Percentiles rank a stretch among this genome's conserved stretches.
Conservation (phyloP, 2,113 vertebrate genomes). For the Callopanchax toddi region DNA sequence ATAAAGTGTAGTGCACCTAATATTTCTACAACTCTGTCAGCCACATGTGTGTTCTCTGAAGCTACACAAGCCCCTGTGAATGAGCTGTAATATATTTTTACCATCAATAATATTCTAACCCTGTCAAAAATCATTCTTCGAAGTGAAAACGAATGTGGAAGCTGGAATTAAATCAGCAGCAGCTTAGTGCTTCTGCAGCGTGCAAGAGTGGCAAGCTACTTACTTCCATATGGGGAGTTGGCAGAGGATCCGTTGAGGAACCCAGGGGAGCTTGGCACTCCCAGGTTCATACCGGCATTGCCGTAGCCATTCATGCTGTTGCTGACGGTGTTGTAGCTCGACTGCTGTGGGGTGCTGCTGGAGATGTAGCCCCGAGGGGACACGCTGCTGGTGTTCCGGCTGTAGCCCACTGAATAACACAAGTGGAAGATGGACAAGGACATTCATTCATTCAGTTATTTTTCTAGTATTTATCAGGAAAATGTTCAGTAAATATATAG, state of each 20-base stretch:
- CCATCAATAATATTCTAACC: constrained; percentile 65
- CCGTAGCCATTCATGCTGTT: constrained; percentile 99
- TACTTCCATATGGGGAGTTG: constrained; percentile 99
- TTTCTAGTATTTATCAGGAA: constrained; percentile 23
- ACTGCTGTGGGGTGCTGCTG: constrained; percentile 99
- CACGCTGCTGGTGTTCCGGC: constrained; percentile 99
- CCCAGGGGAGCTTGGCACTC: constrained; percentile 98
- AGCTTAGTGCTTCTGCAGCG: constrained; percentile 64
- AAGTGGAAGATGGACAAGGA: constrained; percentile 28
- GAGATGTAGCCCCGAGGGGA: constrained; percentile 99
- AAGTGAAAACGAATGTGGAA: constrained; percentile 67
- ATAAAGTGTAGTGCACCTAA: constrained; percentile 49
- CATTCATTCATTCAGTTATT: constrained; percentile 39
- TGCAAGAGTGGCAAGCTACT: constrained; percentile 81
- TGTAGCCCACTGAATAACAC: constrained; percentile 93
- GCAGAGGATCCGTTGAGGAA: constrained; percentile 99
- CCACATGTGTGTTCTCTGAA: constrained; percentile 42
- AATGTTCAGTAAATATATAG: constrained; percentile 19
- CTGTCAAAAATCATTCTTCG: constrained; percentile 67
- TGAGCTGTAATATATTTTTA: constrained; percentile 60
- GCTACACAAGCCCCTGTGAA: constrained; percentile 54
- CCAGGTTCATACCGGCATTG: constrained; percentile 98
- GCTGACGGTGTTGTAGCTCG: constrained; percentile 99
- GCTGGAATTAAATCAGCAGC: constrained; percentile 72
- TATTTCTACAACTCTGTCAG: too few relatives aligned